phyloP scores from a whole-genome alignment of 2,797 vertebrate genomes.

The Acropternis orthonyx region DNA sequence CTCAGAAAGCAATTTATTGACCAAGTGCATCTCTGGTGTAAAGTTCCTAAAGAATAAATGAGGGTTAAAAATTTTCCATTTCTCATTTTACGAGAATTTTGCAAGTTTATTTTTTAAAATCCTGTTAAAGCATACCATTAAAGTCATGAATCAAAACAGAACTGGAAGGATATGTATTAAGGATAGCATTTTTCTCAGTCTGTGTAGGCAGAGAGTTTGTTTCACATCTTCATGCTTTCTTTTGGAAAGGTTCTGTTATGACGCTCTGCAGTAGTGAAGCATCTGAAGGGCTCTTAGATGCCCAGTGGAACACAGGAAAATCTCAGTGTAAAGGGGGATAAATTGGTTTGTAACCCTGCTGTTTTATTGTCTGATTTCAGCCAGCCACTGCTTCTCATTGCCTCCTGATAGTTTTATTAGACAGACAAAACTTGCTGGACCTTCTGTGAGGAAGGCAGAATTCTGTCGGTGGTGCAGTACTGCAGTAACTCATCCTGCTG shows the following conservation, averaged over 20 bases:
- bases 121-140: neutral
- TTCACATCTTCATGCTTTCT: neutral
- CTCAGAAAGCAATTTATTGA: neutral
- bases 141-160: neutral
- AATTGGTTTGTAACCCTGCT: neutral
- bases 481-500: neutral
- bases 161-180: neutral
- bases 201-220: neutral
- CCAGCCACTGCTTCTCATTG: neutral
- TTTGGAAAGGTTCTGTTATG: neutral
- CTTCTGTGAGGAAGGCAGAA: neutral
- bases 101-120: neutral
- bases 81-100: neutral
- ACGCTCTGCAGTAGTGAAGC: neutral
- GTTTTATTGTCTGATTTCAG: neutral
- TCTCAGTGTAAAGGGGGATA: neutral
- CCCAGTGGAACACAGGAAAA: rapidly evolving
- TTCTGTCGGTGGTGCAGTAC: neutral
- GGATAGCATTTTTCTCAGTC: neutral
- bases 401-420: neutral
- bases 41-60: neutral
- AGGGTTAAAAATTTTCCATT: neutral
- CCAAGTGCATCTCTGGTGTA: neutral
- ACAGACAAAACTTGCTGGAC: neutral
- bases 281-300: neutral